Base-by-base conservation (phyloP, 2,888 invertebrate genomes). In the Rutpela maculata region DNA sequence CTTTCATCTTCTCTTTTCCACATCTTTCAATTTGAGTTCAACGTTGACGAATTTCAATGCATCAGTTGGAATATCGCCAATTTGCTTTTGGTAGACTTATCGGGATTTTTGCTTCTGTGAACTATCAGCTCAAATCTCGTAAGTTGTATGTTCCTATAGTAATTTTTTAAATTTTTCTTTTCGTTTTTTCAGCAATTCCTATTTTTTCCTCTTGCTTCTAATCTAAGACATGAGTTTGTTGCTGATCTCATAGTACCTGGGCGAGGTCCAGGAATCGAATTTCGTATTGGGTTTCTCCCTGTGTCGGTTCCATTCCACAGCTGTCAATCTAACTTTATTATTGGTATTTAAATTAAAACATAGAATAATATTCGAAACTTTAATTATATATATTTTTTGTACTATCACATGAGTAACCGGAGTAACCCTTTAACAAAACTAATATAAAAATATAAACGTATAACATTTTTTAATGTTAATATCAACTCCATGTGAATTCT, bases 121-220 rank as follows among this genome's bases (percentile, higher is more conserved):
- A 89, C 89, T 87, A 92, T 92, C 43, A 92, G 67, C 85, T 94
- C 94, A 22, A n/a, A 92, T 89, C 71, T 93, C 91, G 77, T 91
- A 92, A 59, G 90, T 88, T 84, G 91, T 90, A 55, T 92, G 92
- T 83, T 95, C 95, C 80, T 91, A 91, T 43, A 94, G 84, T 84
- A 94, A 89, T 79, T 92, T 85, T 71, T 91, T 91, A 12, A 95
- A 84, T 83, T 93, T 93, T 62, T 91, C 91, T n/a, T 92, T 91
- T 0, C 94, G 90, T 76, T 91, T 92, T 66, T 90, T 91, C 43
- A 94, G 86, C 70, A 90, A 89, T 69, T 88, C 85, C 56, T 90
- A 88, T 77, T 91, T 90, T 0, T 89, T 87, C 69, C 88, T 85
- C 67, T 89, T 85, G 0, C 85, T 87, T 72, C 89, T 89, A 0